These are phyloP conservation scores for Montipora capitata DNA, from an alignment of 92 coral and sea anemone genomes.

Conservation along the genomic window DNA sequence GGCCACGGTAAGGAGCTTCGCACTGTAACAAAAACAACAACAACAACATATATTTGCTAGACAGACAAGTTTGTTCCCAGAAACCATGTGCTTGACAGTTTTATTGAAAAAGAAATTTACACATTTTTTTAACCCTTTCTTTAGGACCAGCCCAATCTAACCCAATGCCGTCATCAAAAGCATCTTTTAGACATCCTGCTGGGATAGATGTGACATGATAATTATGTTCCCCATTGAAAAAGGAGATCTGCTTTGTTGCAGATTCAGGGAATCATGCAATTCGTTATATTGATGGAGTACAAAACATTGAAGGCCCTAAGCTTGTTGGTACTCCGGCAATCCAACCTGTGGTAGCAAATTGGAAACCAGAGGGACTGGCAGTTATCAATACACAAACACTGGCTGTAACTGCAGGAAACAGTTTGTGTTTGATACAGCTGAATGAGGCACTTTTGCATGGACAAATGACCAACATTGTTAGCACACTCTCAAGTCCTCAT, in stretches of 20 bases:
- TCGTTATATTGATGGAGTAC: conserved; percentile 55
- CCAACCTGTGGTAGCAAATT: conserved; percentile 33
- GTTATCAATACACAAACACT: conserved; percentile 20
- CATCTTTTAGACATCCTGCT: conserved; percentile 48
- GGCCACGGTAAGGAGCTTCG: no score
- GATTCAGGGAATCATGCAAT: conserved; percentile 61
- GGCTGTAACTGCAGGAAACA: conserved; percentile 53
- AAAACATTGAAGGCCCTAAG: conserved; percentile 40
- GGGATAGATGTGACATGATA: not conserved
- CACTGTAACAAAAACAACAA: conserved; percentile 9
- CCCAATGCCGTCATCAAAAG: conserved; percentile 43
- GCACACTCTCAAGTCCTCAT: conserved; percentile 46
- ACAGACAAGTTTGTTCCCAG: conserved; percentile 37
- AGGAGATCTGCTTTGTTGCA: conserved; percentile 63
- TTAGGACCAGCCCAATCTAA: conserved; percentile 58
- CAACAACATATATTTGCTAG: conserved; percentile 15
- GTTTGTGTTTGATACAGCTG: conserved; percentile 22
- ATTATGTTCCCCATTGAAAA: conserved; percentile 22
- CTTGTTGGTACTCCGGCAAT: conserved; percentile 60
- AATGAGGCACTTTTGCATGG: conserved; percentile 57
- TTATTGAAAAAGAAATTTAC: conserved; percentile 27
- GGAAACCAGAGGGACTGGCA: conserved; percentile 64
- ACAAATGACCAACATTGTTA: conserved; percentile 40
- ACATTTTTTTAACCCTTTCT: conserved; percentile 7
- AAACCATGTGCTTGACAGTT: conserved; percentile 47